Evolutionary conservation across 2,797 vertebrate species (phyloP).

Genomic region (Zenarchopterus dispar): DNA sequence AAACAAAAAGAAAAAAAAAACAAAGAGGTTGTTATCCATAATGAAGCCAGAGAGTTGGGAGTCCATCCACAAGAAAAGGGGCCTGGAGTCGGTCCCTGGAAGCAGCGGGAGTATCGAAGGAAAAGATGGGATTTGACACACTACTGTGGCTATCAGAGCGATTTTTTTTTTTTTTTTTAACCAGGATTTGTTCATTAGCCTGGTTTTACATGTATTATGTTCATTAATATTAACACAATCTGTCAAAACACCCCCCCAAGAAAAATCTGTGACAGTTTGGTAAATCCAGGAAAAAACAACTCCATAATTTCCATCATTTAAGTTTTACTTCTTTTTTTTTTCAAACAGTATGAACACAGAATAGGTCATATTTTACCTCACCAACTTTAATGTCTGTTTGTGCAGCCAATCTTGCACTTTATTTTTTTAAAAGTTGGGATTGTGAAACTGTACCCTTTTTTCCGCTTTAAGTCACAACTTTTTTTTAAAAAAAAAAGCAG

Average conservation of each 20-base stretch:
- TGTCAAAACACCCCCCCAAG: neutral
- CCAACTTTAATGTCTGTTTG: too few relatives aligned
- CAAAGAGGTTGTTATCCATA: constrained; percentile 77
- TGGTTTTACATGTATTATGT: too few relatives aligned
- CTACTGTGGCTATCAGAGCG: constrained; percentile 83
- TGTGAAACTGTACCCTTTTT: too few relatives aligned
- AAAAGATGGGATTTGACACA: constrained; percentile 76
- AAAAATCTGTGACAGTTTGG: neutral
- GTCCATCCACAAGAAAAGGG: constrained; percentile 61
- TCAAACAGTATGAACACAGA: too few relatives aligned
- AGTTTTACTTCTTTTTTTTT: too few relatives aligned
- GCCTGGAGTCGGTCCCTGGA: constrained; percentile 59
- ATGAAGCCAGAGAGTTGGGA: constrained; percentile 72
- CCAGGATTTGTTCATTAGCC: too few relatives aligned
- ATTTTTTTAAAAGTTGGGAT: too few relatives aligned
- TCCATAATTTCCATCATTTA: too few relatives aligned
- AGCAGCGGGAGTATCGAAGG: constrained; percentile 59
- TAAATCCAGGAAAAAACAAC: neutral
- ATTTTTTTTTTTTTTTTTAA: constrained; percentile 13
- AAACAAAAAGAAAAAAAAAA: constrained; percentile 75
- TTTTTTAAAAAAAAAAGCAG: too few relatives aligned
- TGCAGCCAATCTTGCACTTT: too few relatives aligned
- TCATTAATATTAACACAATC: constrained; percentile 10
- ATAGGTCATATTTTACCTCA: too few relatives aligned
- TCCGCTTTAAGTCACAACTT: too few relatives aligned